A percentile compares a stretch with the other conserved stretches of the same genome.
These are phyloP conservation scores for Eristalis tenax DNA, from an alignment of 2,888 invertebrate species.

Conservation along the genomic window DNA sequence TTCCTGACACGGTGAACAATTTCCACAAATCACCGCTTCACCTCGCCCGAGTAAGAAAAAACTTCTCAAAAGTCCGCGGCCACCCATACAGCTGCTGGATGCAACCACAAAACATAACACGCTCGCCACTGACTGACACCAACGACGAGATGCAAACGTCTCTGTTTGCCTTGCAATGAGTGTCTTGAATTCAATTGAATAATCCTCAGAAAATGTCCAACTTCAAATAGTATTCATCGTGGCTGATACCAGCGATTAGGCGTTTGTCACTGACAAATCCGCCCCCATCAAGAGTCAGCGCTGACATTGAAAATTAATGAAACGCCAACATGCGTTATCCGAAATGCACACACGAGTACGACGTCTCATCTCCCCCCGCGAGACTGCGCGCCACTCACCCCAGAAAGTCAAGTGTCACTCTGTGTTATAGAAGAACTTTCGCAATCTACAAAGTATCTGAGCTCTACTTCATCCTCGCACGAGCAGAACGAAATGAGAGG, in stretches of 20 bases:
- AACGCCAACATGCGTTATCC: not conserved
- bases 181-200: not conserved
- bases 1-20: no score
- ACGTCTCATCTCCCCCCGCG: not conserved
- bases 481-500: not conserved
- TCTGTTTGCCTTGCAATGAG: not conserved
- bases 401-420: conserved; percentile 56
- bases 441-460: conserved; percentile 53
- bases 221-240: not conserved
- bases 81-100: no score
- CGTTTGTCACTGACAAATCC: not conserved
- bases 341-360: not conserved
- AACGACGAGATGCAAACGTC: not conserved
- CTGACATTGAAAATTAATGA: not conserved
- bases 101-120: no score
- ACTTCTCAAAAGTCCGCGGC: no score
- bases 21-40: no score
- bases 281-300: not conserved
- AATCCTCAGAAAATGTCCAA: not conserved
- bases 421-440: conserved; percentile 58
- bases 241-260: not conserved
- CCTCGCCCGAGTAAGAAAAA: no score
- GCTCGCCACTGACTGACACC: no score
- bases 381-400: conserved; percentile 14
- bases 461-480: not conserved